phyloP scores from a whole-genome alignment of 2,888 invertebrate species.

The Andrena fulva region DNA sequence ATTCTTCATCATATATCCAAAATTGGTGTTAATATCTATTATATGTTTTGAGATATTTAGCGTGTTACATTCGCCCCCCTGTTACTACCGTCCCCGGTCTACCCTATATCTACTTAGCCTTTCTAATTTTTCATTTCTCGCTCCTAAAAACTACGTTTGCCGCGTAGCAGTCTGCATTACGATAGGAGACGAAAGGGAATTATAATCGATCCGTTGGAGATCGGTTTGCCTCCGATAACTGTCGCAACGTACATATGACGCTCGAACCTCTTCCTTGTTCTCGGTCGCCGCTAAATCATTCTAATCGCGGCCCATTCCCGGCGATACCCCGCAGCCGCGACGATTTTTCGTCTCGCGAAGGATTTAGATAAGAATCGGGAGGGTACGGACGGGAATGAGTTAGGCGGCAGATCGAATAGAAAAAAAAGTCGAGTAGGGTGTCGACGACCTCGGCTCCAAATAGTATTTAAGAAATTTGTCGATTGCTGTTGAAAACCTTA shows the following conservation, averaged over 20 bases:
- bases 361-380: slow-evolving; percentile 26
- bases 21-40: no score
- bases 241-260: neutral
- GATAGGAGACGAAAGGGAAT: no score
- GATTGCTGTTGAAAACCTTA: neutral
- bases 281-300: slow-evolving; percentile 15
- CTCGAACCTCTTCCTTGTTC: slow-evolving; percentile 9
- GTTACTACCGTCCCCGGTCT: no score
- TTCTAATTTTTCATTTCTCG: no score
- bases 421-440: slow-evolving; percentile 19
- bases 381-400: neutral
- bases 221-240: neutral
- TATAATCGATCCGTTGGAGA: no score
- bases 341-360: slow-evolving; percentile 1
- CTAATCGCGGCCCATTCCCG: slow-evolving; percentile 16
- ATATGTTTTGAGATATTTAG: no score
- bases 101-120: no score
- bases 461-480: neutral
- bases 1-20: no score
- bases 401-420: neutral
- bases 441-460: neutral
- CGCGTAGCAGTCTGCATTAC: no score
- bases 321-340: neutral
- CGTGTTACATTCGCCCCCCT: no score
- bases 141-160: no score